Evolutionary conservation across 2,888 invertebrate genomes (phyloP), one percentile per base, ranked within the genome.

Genomic region (Zygothrica quintamaculata): DNA sequence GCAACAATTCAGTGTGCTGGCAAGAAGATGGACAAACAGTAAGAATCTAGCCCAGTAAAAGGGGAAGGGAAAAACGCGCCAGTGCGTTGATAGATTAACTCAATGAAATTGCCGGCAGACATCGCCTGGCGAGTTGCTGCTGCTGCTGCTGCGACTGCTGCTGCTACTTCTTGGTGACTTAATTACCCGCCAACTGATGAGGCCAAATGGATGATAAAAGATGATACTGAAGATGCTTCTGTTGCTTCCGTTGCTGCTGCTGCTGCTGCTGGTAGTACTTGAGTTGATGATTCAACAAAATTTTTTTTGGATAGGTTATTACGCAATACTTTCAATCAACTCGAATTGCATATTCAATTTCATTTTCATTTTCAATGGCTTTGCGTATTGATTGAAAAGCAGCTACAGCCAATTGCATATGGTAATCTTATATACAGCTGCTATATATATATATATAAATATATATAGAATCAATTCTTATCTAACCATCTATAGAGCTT

Each of bases 61-160:
- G 4, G n/a, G 29, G 29, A 8, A 29, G 9, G 29, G 9, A 9
- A 29, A 31, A 55, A 66, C 52, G 56, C 61, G 61, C 16, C 64
- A 57, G 29, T 60, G 59, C 62, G 72, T 72, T 79, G 79, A 79
- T 85, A 85, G 79, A 79, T 79, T 79, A 79, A 79, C 73, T 72
- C 73, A 65, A 82, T 78, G 71, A 53, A 78, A 56, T 65, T 58
- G 64, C 52, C 79, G 86, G 79, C 78, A 79, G 50, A 22, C 64
- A 22, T 1, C 42, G 62, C 58, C 65, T 34, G 61, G 60, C 43
- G 55, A 50, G 68, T 42, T 31, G 18, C 18, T 22, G 18, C 18
- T 22, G 18, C 18, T 22, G 18, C 18, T 22, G 18, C n/a, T n/a
- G n/a, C n/a, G n/a, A n/a, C 18, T 22, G 18, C 18, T 22, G 18